Evolutionary conservation across 2,113 vertebrate species (phyloP).

Genomic region (Nothobranchius kuhntae): DNA sequence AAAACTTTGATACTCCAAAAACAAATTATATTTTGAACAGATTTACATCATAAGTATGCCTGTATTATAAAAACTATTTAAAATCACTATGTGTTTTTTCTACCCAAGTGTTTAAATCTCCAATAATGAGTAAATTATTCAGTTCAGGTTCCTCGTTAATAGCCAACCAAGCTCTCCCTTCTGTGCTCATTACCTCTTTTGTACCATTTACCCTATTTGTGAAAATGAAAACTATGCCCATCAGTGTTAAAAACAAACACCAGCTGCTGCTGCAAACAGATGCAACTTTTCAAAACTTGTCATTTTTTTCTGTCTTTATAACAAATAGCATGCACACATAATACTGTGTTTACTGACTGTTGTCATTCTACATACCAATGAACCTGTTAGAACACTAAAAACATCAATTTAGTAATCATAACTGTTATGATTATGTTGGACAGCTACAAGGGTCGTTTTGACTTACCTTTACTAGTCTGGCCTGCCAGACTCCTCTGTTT

Average conservation of each 20-base stretch:
- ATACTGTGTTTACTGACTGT: constrained; percentile 34
- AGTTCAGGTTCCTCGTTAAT: constrained; percentile 15
- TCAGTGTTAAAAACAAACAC: constrained; percentile 18
- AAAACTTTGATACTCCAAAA: background rate
- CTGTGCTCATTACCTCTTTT: constrained; percentile 13
- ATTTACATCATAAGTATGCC: background rate
- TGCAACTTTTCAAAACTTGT: constrained; percentile 17
- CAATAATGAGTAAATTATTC: constrained; percentile 35
- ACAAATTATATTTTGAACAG: background rate
- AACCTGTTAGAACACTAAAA: constrained; percentile 58
- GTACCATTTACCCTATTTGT: constrained; percentile 5
- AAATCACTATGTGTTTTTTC: constrained; percentile 1
- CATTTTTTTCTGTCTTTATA: constrained; percentile 27
- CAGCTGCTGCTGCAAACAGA: constrained; percentile 29
- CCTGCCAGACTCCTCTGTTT: too few species aligned
- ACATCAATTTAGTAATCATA: constrained; percentile 21
- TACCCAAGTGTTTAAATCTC: background rate
- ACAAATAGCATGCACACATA: constrained; percentile 29
- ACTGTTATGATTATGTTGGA: constrained; percentile 18
- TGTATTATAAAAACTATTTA: constrained; percentile 6
- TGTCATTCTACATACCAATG: constrained; percentile 61
- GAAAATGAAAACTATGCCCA: constrained; percentile 17
- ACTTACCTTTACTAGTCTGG: background rate
- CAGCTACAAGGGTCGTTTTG: constrained; percentile 9
- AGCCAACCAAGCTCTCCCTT: background rate